These are phyloP conservation scores for Drosophila nr. medialis DNA, from an alignment of 2,888 invertebrate species.

Conservation along the genomic window DNA sequence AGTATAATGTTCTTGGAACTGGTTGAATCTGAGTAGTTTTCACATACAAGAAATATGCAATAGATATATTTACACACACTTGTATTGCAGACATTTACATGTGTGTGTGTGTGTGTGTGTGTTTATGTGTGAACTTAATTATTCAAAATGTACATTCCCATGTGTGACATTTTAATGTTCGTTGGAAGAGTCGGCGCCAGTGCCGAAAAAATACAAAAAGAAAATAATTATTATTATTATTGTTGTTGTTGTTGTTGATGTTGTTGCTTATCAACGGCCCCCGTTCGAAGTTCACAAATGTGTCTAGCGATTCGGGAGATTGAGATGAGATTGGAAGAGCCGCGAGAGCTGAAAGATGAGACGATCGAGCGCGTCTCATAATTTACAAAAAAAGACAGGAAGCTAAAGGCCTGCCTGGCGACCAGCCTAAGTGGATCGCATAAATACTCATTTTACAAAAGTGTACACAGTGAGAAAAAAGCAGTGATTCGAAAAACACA, in stretches of 20 bases:
- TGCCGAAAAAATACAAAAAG: constrained; percentile 24
- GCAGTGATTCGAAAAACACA: neutral
- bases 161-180: constrained; percentile 42
- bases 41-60: constrained; percentile 17
- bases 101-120: too few relatives aligned
- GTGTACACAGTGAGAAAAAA: neutral
- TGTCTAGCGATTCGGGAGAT: constrained; percentile 49
- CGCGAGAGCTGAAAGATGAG: constrained; percentile 15
- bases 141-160: constrained; percentile 7
- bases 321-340: constrained; percentile 31
- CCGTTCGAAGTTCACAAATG: constrained; percentile 55
- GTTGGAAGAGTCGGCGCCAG: constrained; percentile 20
- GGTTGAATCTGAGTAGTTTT: neutral
- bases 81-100: neutral
- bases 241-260: neutral
- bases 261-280: constrained; percentile 40
- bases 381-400: constrained; percentile 39
- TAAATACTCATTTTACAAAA: constrained; percentile 14
- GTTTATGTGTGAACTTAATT: constrained; percentile 7
- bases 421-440: constrained; percentile 16
- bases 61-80: constrained; percentile 7
- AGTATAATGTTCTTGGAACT: constrained; percentile 28
- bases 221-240: constrained; percentile 2
- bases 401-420: constrained; percentile 29
- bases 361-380: constrained; percentile 31